Base-by-base conservation (phyloP, 2,113 vertebrate genomes). In the Copsychus sechellarum region DNA sequence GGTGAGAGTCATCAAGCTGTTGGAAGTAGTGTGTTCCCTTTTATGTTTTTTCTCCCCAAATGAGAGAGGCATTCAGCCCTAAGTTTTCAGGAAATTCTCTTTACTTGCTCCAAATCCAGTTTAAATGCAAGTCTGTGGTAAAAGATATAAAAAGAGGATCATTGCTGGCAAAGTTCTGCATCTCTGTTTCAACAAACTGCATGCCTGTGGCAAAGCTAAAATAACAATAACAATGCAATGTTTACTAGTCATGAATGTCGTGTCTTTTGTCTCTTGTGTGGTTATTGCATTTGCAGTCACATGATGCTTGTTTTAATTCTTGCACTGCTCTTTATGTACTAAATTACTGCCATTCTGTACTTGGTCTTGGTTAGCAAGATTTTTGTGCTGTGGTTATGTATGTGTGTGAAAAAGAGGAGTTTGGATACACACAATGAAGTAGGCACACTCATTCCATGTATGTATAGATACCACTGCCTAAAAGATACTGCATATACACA, bases 81-180 rank as follows among this genome's bases (percentile, higher is more conserved):
- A 97, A 92, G 96, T 96, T 96, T 97, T 96, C 74, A 97, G 94
- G 93, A 96, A 96, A 96, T 94, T 96, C 93, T 98, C 95, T 98
- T 97, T 95, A 97, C 88, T 95, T 86, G 58, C 88, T 96, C 90
- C 95, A 97, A 97, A 96, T 97, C 61, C 33, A 40, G 85, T 91
- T 96, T 97, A 97, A 95, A 97, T 90, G 76, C 93, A 96, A 96
- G 95, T 92, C 85, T 95, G 90, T 94, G 94, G 94, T 83, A 90
- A 84, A 94, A 96, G 90, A 97, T 97, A 96, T 81, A 97, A 95
- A 96, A 97, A 93, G 94, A 92, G 86, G 58, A 96, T 89, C 71
- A 92, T 56, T 93, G 83, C 95, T 97, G 97, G 97, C 97, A 96
- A 94, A 88, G 93, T 86, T 93, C 92, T 94, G 88, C 95, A 97